Evolutionary conservation across 1,140 invertebrate genomes (phyloP), one percentile per base, ranked within the genome.

Genomic region (Calliphora vicina): DNA sequence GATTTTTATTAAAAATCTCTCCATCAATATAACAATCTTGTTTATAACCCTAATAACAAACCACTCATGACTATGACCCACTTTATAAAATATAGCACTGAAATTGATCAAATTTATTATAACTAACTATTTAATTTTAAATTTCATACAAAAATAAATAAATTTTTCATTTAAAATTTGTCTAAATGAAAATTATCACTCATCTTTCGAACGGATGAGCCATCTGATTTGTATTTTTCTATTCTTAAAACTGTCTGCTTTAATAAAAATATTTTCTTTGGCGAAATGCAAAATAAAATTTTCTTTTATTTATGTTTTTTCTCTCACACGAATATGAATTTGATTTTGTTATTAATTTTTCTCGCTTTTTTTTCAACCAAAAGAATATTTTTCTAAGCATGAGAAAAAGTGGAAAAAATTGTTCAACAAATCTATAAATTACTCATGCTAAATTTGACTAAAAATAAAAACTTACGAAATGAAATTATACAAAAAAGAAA

Each of bases 381-480:
- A 35, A 5, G 10, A 35, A 8, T 35, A 35, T 35, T 35, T 35
- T 35, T 35, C 35, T 35, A 35, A 35, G 5, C 35, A 35, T 8
- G 29, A 57, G 5, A n/a, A 17, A 57, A n/a, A 57, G 15, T 6
- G 13, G 1, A n/a, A 57, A 57, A 57, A 17, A 57, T 57, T 57
- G 15, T 57, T 57, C 50, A 57, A 17, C n/a, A 23, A 67, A 67
- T 67, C 20, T 67, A 67, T 67, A 67, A 67, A 67, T 67, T 67
- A 25, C 61, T 67, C 61, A 67, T 23, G 10, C 13, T 50, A 13
- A 50, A 50, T 50, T 50, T 50, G 12, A 67, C 23, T 67, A 67
- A 67, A 67, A 67, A 67, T 67, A 67, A 67, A 20, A 67, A 67
- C 61, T 67, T 67, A 67, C 61, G 61, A 67, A 67, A 67, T 67